Base-by-base conservation (phyloP, 2,888 invertebrate genomes). In the Morinoia aosen region DNA sequence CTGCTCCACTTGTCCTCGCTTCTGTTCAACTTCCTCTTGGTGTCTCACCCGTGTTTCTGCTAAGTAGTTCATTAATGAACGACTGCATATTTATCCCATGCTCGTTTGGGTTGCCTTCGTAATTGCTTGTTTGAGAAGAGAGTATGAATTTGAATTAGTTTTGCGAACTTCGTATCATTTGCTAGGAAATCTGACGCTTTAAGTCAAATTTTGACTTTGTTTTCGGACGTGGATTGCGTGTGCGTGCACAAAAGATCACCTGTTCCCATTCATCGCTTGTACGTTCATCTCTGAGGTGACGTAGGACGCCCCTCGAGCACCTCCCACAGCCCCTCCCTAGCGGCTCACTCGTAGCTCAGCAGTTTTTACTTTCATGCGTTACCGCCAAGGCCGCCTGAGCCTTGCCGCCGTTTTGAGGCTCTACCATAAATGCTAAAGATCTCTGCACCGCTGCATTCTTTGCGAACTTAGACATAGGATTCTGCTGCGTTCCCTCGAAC, bases 361-460 rank as follows among this genome's bases (percentile, higher is more conserved):
- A 93, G 93, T 93, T 93, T 93, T 93, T 93, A 93, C 93, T 93
- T 93, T 93, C 93, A 93, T 93, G 93, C 57, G 93, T 93, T 93
- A 93, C 7, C 57, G 33, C 57, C 93, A 93, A 93, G 93, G 93
- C 57, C 57, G 93, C 14, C 57, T 56, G 48, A 93, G 58, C 57
- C 93, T 57, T 93, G 93, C 93, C 57, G 93, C 93, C 93, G 93
- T 93, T 93, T 56, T 57, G 93, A 48, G 93, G 93, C 56, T 93
- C 93, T 57, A 48, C 93, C 33, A 57, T 57, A 57, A 93, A 93
- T 93, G 93, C 57, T 93, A 93, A 57, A 90, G 90, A 90, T 90
- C 90, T 90, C 48, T 39, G 40, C 90, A 90, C 40, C 90, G 14
- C 48, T 39, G 40, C 90, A 90, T 39, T 48, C 90, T 90, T 90